A percentile compares a stretch with the other conserved stretches of the same genome.
These are phyloP conservation scores for Phoeniculus purpureus DNA, from an alignment of 2,797 vertebrate genomes.

Conservation along the genomic window DNA sequence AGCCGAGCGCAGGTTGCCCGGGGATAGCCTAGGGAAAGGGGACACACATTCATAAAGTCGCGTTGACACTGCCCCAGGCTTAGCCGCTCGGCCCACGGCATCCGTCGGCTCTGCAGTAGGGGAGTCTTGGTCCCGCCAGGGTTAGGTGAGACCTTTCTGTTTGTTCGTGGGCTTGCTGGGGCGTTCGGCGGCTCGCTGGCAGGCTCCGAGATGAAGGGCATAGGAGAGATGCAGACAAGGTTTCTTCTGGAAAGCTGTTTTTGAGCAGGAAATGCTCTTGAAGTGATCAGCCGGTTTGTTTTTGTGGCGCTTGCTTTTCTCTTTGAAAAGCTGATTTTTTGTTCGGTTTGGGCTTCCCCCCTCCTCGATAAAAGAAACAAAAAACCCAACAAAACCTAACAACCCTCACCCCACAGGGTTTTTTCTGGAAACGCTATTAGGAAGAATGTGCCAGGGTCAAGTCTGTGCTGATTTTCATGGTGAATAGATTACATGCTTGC, in stretches of 20 bases:
- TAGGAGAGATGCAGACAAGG: not conserved
- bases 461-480: conserved; percentile 80
- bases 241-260: not conserved
- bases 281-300: not conserved
- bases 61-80: conserved; percentile 1
- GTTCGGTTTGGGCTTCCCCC: not conserved
- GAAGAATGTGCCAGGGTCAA: conserved; percentile 78
- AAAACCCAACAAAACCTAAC: too few species aligned
- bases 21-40: not conserved
- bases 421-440: conserved; percentile 49
- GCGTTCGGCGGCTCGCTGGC: conserved; percentile 1
- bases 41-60: not conserved
- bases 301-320: not conserved
- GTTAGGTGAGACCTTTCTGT: conserved; percentile 57
- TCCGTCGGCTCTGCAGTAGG: conserved; percentile 36
- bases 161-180: conserved; percentile 27
- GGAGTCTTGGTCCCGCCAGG: conserved; percentile 28
- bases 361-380: rapidly evolving
- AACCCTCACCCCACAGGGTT: not conserved
- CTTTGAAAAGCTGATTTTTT: not conserved
- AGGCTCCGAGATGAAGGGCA: conserved; percentile 1
- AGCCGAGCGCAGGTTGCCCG: conserved; percentile 49
- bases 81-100: conserved; percentile 32
- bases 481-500: conserved; percentile 80
- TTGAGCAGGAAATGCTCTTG: not conserved